A percentile compares a stretch with the other conserved stretches of the same genome.
Evolutionary conservation across 2,797 vertebrate species (phyloP).

Genomic region (Epinephelus coioides): DNA sequence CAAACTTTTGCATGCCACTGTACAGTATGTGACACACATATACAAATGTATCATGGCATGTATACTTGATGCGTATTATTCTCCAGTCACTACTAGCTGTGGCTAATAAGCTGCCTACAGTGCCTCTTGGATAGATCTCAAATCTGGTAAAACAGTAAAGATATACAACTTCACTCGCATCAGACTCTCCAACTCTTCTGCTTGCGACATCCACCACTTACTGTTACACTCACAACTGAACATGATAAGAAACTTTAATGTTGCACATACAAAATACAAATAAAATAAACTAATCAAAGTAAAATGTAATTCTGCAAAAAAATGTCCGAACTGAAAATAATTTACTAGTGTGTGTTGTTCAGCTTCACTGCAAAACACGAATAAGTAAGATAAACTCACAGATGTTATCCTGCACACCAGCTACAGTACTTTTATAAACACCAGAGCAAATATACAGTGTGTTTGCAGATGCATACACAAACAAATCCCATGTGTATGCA

Average conservation of each 20-base stretch:
- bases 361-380: background rate
- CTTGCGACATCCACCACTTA: background rate
- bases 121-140: background rate
- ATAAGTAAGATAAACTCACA: background rate
- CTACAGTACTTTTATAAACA: background rate
- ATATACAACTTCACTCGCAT: background rate
- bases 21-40: background rate
- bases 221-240: background rate
- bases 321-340: background rate
- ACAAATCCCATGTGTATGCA: background rate
- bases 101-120: background rate
- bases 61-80: background rate
- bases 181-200: background rate
- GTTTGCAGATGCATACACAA: background rate
- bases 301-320: background rate
- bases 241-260: background rate
- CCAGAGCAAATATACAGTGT: background rate
- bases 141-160: background rate
- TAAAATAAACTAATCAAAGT: background rate
- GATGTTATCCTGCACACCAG: background rate
- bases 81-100: no score
- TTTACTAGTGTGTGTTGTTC: background rate
- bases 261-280: background rate
- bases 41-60: background rate
- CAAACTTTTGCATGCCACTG: no score